Evolutionary conservation across 2,888 invertebrate genomes (phyloP).

Genomic region (Orgyia antiqua): DNA sequence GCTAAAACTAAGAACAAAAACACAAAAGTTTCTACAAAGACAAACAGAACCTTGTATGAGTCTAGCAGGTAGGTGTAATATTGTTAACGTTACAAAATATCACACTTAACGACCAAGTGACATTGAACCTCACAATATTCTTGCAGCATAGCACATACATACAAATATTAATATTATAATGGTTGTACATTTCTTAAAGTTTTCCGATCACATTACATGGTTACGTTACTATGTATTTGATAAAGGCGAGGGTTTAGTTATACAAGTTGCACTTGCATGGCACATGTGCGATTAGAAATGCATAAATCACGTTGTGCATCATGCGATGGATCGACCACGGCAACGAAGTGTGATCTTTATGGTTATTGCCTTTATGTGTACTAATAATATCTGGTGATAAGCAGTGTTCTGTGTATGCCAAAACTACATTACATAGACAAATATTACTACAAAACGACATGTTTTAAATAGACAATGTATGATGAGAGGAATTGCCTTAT

Average conservation of each 20-base stretch:
- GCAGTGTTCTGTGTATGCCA: too few relatives aligned
- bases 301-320: constrained; percentile 51
- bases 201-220: constrained; percentile 23
- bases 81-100: constrained; percentile 28
- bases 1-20: constrained; percentile 12
- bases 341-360: constrained; percentile 32
- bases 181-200: constrained; percentile 14
- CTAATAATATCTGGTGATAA: too few relatives aligned
- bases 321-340: constrained; percentile 38
- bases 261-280: constrained; percentile 30
- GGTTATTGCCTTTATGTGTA: constrained; percentile 5
- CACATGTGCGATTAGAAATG: constrained; percentile 49
- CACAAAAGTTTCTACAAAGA: constrained; percentile 13
- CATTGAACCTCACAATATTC: constrained; percentile 22
- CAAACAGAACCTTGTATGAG: constrained; percentile 14
- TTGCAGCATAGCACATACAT: constrained; percentile 17
- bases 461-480: too few relatives aligned
- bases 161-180: constrained; percentile 11
- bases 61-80: constrained; percentile 19
- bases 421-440: too few relatives aligned
- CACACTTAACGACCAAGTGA: constrained; percentile 16
- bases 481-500: too few relatives aligned
- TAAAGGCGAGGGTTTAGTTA: constrained; percentile 29
- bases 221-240: constrained; percentile 25
- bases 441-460: too few relatives aligned